These are phyloP conservation scores for Apus apus DNA, from an alignment of 2,113 vertebrate genomes.

Conservation along the genomic window DNA sequence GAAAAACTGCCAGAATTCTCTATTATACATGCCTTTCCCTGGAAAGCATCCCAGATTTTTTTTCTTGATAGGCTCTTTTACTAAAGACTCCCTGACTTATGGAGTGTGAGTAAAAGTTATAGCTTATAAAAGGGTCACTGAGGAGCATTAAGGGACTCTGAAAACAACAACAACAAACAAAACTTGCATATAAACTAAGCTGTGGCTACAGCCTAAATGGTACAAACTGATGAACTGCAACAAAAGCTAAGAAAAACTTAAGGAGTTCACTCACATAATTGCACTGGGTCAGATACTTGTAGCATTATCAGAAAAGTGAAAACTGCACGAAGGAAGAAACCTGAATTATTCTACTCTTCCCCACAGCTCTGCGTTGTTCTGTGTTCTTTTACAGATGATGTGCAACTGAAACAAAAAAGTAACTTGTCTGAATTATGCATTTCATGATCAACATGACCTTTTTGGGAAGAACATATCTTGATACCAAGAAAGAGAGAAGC, in stretches of 20 bases:
- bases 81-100: conserved; percentile 67
- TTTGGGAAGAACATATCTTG: background rate
- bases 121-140: conserved; percentile 53
- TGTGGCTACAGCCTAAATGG: background rate
- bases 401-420: background rate
- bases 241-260: conserved; percentile 24
- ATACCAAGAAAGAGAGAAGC: background rate
- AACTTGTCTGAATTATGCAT: background rate
- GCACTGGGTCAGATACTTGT: conserved; percentile 31
- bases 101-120: conserved; percentile 58
- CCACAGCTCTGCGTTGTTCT: background rate
- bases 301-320: conserved; percentile 53
- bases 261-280: background rate
- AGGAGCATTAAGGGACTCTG: conserved; percentile 48
- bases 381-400: background rate
- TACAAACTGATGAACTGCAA: conserved; percentile 46
- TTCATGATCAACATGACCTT: background rate
- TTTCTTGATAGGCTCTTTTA: conserved; percentile 54
- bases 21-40: conserved; percentile 56
- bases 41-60: conserved; percentile 64
- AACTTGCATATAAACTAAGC: conserved; percentile 7
- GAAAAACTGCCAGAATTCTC: conserved; percentile 41
- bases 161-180: conserved; percentile 58
- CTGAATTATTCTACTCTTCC: background rate
- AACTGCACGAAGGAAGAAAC: background rate